Evolutionary conservation across 2,888 invertebrate genomes (phyloP).

Genomic region (Apotomis capreana): DNA sequence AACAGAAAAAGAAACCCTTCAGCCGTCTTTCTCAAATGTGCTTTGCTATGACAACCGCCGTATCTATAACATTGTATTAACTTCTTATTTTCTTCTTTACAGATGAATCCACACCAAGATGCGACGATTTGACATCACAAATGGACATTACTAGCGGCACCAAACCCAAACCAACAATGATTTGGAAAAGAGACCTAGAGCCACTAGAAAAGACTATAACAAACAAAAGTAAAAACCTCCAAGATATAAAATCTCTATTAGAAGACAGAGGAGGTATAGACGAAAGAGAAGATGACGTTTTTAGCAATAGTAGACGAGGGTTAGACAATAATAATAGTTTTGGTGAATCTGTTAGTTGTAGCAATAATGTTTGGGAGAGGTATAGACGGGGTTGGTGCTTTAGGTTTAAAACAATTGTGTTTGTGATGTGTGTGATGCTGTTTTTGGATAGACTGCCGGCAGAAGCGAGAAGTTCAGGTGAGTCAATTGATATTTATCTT

Average conservation of each 20-base stretch:
- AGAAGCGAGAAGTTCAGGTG: slow-evolving; percentile 77
- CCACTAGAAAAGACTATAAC: slow-evolving; percentile 69
- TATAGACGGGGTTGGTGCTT: slow-evolving; percentile 64
- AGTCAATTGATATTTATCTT: slow-evolving; percentile 49
- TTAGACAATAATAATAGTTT: slow-evolving; percentile 65
- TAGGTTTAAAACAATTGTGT: slow-evolving; percentile 74
- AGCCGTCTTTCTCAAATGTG: too few relatives aligned
- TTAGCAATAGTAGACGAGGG: slow-evolving; percentile 65
- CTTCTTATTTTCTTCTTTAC: slow-evolving; percentile 58
- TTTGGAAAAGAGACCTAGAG: slow-evolving; percentile 53
- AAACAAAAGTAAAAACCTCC: slow-evolving; percentile 65
- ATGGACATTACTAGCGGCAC: slow-evolving; percentile 49
- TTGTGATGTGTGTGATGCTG: slow-evolving; percentile 69
- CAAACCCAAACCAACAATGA: slow-evolving; percentile 59
- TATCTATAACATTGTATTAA: slow-evolving; percentile 39
- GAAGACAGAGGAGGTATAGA: slow-evolving; percentile 76
- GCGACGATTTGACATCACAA: slow-evolving; percentile 68
- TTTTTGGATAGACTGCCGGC: slow-evolving; percentile 64
- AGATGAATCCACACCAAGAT: slow-evolving; percentile 75
- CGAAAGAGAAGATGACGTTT: slow-evolving; percentile 49
- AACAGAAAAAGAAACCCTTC: too few relatives aligned
- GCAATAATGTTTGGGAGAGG: slow-evolving; percentile 59
- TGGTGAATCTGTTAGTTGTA: slow-evolving; percentile 51
- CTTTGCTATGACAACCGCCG: too few relatives aligned
- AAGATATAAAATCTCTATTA: slow-evolving; percentile 74